Evolutionary conservation across 2,888 invertebrate genomes (phyloP), one percentile per base, ranked within the genome.

Genomic region (Drosophila flavopinicola): DNA sequence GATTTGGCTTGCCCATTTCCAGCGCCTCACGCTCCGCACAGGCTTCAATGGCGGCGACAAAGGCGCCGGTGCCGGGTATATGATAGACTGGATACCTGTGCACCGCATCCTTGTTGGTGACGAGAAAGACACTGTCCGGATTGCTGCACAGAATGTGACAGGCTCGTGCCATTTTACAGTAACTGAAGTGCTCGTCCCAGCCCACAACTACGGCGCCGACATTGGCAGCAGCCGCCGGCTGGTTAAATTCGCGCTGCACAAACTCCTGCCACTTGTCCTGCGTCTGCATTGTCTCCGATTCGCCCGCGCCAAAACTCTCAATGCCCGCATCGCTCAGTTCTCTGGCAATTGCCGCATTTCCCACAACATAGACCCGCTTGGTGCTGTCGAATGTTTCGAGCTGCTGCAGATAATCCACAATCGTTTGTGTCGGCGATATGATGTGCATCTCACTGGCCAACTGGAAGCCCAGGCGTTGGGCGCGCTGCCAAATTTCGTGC

Each of bases 131-230:
- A 75, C 96, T 95, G 15, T 94, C 92, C 1, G 94, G 94, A 78
- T 96, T 93, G 20, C 93, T 93, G 48, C 49, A 56, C 1, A 98
- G 93, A 90, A 98, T 98, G 35, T 95, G 95, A 1, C 96, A 95
- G 1, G 98, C 99, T 90, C 97, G 97, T 88, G 96, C 92, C 86
- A 99, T 93, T 92, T 99, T 99, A 0, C 95, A 93, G 89, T 96
- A 98, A 88, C 96, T 97, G 85, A 99, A 94, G 90, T 98, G 94
- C 71, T 95, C 95, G 91, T 99, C 99, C 91, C 97, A 98, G 3
- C 98, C 99, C 20, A 99, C 97, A 20, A 99, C 93, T 0, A 99
- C 99, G 37, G 98, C 98, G 1, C 96, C 97, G 15, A 99, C 95
- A 48, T 75, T 54, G 9, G 32, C 60, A 66, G 95, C 95, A 0